These are phyloP conservation scores for Ctenochaetus hawaiiensis DNA, from an alignment of 2,797 vertebrate genomes.

Conservation along the genomic window DNA sequence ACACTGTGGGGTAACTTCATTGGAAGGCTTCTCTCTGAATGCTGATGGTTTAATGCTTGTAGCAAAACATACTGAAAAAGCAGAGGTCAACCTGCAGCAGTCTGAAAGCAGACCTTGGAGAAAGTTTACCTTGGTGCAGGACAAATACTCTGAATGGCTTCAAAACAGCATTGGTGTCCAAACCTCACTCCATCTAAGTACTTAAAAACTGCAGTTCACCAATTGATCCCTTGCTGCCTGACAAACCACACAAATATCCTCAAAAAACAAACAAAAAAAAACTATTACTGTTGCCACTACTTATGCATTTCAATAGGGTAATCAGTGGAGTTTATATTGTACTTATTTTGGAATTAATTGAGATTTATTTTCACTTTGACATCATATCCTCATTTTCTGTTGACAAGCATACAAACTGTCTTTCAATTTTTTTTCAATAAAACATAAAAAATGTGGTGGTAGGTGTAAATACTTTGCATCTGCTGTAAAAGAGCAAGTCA, in stretches of 20 bases:
- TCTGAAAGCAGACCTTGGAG: background rate
- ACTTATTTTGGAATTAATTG: background rate
- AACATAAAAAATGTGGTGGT: background rate
- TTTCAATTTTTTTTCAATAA: too few species aligned
- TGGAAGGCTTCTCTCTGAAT: too few species aligned
- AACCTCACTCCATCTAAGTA: background rate
- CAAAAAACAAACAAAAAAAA: background rate
- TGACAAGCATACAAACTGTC: background rate
- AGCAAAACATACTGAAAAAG: background rate
- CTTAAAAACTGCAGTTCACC: background rate
- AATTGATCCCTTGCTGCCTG: background rate
- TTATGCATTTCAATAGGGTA: background rate
- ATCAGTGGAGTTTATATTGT: conserved; percentile 1
- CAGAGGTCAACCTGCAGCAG: conserved; percentile 1
- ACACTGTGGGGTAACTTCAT: too few species aligned
- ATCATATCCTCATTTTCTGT: conserved; percentile 5
- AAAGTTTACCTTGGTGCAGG: conserved; percentile 1
- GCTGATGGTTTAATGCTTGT: too few species aligned
- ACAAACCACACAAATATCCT: background rate
- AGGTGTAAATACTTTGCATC: conserved; percentile 14
- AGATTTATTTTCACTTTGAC: conserved; percentile 14
- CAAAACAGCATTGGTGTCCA: background rate
- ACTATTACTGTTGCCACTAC: background rate
- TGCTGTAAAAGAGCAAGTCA: conserved; percentile 1
- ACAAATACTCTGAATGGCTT: conserved; percentile 1